A percentile compares a stretch with the other conserved stretches of the same genome.
Evolutionary conservation across 2,797 vertebrate species (phyloP).

Genomic region (Pseudochirops corinnae): DNA sequence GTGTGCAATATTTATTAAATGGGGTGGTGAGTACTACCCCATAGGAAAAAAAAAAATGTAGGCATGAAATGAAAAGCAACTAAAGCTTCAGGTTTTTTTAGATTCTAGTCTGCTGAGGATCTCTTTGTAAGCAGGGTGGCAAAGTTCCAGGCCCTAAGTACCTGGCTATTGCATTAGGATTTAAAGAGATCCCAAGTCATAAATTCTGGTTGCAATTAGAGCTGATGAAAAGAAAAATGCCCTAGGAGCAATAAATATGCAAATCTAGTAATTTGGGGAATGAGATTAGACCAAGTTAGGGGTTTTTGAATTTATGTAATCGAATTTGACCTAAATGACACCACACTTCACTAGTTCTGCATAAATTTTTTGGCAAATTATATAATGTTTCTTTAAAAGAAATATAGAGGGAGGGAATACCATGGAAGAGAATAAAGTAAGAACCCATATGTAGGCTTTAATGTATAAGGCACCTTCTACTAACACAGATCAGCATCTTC

Average conservation of each 20-base stretch:
- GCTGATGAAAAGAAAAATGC: slow-evolving; percentile 64
- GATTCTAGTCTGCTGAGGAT: slow-evolving; percentile 57
- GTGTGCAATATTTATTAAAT: slow-evolving; percentile 50
- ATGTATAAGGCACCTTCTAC: neutral
- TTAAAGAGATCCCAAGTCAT: slow-evolving; percentile 62
- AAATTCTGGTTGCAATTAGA: slow-evolving; percentile 73
- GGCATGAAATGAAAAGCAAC: slow-evolving; percentile 42
- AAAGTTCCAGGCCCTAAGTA: slow-evolving; percentile 55
- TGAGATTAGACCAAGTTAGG: slow-evolving; percentile 63
- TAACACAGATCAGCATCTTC: neutral
- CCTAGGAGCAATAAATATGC: slow-evolving; percentile 70
- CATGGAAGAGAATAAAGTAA: slow-evolving; percentile 19
- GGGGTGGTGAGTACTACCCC: slow-evolving; percentile 31
- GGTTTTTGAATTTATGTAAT: slow-evolving; percentile 65
- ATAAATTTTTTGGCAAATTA: slow-evolving; percentile 48
- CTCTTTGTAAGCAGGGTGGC: slow-evolving; percentile 47
- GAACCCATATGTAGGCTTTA: neutral
- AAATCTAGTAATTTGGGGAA: slow-evolving; percentile 72
- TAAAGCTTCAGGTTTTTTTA: neutral
- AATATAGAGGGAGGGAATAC: slow-evolving; percentile 36
- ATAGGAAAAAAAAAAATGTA: neutral
- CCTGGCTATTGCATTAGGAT: slow-evolving; percentile 59
- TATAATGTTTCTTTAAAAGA: slow-evolving; percentile 51
- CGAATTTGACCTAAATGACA: slow-evolving; percentile 68
- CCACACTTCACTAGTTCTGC: slow-evolving; percentile 51